These are phyloP conservation scores for Lytechinus pictus DNA, from an alignment of 35 echinoderm and acorn worm species.

Conservation along the genomic window DNA sequence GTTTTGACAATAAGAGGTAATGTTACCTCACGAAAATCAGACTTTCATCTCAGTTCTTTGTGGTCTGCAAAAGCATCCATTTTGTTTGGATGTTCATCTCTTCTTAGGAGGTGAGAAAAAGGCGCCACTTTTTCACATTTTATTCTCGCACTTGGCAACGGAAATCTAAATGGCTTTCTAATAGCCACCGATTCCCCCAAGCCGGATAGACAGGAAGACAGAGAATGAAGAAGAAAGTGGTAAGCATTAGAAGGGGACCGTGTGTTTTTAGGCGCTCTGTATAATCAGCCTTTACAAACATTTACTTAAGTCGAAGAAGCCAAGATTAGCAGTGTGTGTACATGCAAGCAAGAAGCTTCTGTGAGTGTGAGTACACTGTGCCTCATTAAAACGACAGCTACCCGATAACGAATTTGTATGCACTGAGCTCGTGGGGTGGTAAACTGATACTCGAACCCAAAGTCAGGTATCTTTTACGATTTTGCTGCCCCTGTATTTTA, in stretches of 20 bases:
- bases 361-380: not conserved
- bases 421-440: not conserved
- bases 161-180: constrained; percentile 55
- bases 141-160: not conserved
- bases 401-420: not conserved
- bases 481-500: not conserved
- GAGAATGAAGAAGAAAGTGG: not conserved
- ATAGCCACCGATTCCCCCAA: not conserved
- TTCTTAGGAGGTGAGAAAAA: not conserved
- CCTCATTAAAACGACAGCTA: constrained; percentile 15
- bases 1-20: too few species aligned
- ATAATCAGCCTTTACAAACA: constrained; percentile 54
- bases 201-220: not conserved
- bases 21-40: not conserved
- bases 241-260: constrained; percentile 28
- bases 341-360: constrained; percentile 46
- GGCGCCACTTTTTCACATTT: not conserved
- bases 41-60: not conserved
- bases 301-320: constrained; percentile 34
- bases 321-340: constrained; percentile 57
- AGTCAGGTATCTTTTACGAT: not conserved
- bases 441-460: not conserved
- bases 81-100: not conserved
- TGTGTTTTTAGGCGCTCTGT: constrained; percentile 49
- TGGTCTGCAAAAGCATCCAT: not conserved